Evolutionary conservation across 1,140 invertebrate species (phyloP).

Genomic region (Colletes latitarsis): DNA sequence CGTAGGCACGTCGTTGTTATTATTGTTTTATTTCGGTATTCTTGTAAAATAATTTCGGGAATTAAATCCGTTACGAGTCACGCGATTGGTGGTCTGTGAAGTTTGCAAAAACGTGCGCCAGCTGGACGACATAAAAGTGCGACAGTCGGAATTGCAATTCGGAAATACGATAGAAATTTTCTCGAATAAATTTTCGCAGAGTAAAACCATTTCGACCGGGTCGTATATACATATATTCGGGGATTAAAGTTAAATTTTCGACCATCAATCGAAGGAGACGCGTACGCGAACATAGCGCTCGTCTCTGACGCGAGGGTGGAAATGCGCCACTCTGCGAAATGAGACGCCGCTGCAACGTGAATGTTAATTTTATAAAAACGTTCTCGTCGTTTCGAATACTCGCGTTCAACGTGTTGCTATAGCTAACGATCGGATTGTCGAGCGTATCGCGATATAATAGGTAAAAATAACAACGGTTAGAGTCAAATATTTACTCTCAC

Average conservation of each 20-base stretch:
- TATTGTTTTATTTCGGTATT: not conserved
- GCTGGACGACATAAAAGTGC: not conserved
- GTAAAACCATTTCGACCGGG: not conserved
- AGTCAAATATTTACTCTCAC: no score
- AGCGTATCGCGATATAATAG: no score
- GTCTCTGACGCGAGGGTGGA: not conserved
- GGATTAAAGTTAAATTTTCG: conserved; percentile 18
- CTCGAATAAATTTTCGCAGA: not conserved
- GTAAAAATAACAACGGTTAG: no score
- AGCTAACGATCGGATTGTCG: not conserved
- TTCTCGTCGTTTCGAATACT: not conserved
- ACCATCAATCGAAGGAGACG: not conserved
- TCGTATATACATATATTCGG: not conserved
- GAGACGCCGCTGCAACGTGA: not conserved
- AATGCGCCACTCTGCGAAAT: not conserved
- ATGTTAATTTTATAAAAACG: conserved; percentile 9
- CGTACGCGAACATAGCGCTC: not conserved
- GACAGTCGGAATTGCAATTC: not conserved
- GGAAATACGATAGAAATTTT: not conserved
- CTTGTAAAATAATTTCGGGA: not conserved
- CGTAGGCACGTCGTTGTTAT: no score
- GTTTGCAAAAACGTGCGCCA: not conserved
- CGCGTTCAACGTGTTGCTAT: not conserved
- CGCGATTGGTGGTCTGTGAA: not conserved
- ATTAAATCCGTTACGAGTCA: not conserved